Evolutionary conservation across 2,888 invertebrate species (phyloP), one percentile per base, ranked within the genome.

Genomic region (Ectropis crepuscularia): DNA sequence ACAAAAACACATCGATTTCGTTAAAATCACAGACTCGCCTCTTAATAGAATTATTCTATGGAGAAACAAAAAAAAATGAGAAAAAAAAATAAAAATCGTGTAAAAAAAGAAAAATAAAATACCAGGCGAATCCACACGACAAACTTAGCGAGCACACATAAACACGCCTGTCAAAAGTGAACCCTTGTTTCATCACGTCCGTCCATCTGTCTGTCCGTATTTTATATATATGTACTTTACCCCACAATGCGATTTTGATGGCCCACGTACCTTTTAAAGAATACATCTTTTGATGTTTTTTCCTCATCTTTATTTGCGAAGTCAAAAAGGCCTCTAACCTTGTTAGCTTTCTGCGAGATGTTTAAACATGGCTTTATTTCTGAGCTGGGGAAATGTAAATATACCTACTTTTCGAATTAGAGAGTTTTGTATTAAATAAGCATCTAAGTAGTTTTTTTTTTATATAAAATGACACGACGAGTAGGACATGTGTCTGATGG

Each of bases 331-430:
- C n/a, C 51, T 42, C 53, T 9, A 59, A 59, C 53, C 59, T 39
- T 53, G 42, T 61, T 61, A 54, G 48, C 42, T 61, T 49, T 48
- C 53, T n/a, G 36, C 6, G 28, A 41, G 47, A 53, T 53, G 47
- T 53, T 53, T 53, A 53, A 45, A 67, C 58, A 61, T 67, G 53
- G 64, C 57, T 67, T 67, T 67, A 61, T 50, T 60, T 48, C 54
- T 64, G 67, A 57, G 61, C 51, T 50, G 51, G 2, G 16, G 16
- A 28, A 28, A 28, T 28, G 16, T 28, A 28, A 38, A 51, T 39
- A 46, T n/a, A 5, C 45, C 6, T 43, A n/a, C 6, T 39, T 55
- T 39, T 11, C 28, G 11, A 6, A 16, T 39, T 10, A 8, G n/a
- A 2, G 5, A 28, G 8, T 9, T 11, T 41, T 41, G 41, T 5